These are phyloP conservation scores for Chondrilla cf. caribensis DNA, from an alignment of 37 sponge, comb jelly and placozoan species.

Conservation along the genomic window DNA sequence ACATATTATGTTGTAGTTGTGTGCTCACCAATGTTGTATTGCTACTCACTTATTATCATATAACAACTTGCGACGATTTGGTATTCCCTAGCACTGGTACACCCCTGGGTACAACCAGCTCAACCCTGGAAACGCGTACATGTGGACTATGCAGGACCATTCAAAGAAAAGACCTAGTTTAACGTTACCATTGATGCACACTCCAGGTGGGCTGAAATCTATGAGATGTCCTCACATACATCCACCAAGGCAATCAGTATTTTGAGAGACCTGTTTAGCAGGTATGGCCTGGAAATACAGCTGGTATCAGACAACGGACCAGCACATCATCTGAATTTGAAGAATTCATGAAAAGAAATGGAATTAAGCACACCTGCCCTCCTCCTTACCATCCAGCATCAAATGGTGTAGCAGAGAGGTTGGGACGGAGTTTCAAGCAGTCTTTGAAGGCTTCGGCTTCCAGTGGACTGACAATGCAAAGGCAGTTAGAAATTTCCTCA, in stretches of 20 bases:
- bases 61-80: too few relatives aligned
- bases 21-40: too few relatives aligned
- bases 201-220: constrained; percentile 10
- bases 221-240: background rate
- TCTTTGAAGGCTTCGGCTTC: background rate
- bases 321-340: background rate
- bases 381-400: constrained; percentile 3
- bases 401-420: constrained; percentile 1
- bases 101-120: background rate
- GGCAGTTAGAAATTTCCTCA: background rate
- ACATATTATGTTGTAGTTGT: too few relatives aligned
- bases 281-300: background rate
- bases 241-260: background rate
- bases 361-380: background rate
- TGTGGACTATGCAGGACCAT: constrained; percentile 1
- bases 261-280: background rate
- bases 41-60: too few relatives aligned
- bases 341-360: background rate
- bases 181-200: background rate
- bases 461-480: constrained; percentile 3
- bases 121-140: background rate
- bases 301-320: background rate
- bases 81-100: background rate
- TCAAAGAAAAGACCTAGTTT: background rate
- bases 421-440: background rate